Percentiles rank a stretch among this genome's conserved stretches.
These are phyloP conservation scores for Distichodus sexfasciatus DNA, from an alignment of 2,797 vertebrate genomes.

Conservation along the genomic window DNA sequence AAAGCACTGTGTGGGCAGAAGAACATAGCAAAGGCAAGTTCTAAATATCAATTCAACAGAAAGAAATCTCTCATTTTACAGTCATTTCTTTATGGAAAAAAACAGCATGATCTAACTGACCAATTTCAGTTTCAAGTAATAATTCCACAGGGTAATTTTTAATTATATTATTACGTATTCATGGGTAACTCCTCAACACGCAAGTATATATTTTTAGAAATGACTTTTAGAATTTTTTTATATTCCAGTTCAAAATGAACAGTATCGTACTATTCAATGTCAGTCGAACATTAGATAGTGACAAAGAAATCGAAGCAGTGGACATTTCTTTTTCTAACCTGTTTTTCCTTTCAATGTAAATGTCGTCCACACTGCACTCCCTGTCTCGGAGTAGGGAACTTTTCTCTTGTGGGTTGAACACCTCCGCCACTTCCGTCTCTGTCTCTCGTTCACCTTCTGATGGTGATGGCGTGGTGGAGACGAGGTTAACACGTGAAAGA, in stretches of 20 bases:
- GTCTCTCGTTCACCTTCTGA: conserved; percentile 55
- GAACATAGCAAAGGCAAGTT: conserved; percentile 30
- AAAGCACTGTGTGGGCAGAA: conserved; percentile 36
- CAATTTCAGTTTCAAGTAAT: conserved; percentile 38
- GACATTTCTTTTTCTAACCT: conserved; percentile 58
- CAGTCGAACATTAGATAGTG: not conserved
- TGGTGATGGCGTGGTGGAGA: conserved; percentile 50
- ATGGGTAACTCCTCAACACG: not conserved
- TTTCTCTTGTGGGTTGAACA: conserved; percentile 47
- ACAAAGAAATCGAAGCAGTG: not conserved
- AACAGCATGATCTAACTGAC: conserved; percentile 23
- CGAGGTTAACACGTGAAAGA: conserved; percentile 14
- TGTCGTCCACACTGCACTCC: conserved; percentile 69
- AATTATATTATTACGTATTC: conserved; percentile 16
- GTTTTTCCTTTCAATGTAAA: conserved; percentile 59
- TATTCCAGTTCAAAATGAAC: not conserved
- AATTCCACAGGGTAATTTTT: conserved; percentile 36
- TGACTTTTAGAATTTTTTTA: not conserved
- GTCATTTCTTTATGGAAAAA: conserved; percentile 48
- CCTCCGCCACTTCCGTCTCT: conserved; percentile 58
- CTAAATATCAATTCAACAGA: too few relatives aligned
- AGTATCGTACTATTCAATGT: not conserved
- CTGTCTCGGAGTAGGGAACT: conserved; percentile 60
- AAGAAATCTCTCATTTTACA: conserved; percentile 24
- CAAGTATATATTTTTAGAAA: not conserved